phyloP scores from a whole-genome alignment of 1,140 invertebrate species.

The Drosophila eugracilis region DNA sequence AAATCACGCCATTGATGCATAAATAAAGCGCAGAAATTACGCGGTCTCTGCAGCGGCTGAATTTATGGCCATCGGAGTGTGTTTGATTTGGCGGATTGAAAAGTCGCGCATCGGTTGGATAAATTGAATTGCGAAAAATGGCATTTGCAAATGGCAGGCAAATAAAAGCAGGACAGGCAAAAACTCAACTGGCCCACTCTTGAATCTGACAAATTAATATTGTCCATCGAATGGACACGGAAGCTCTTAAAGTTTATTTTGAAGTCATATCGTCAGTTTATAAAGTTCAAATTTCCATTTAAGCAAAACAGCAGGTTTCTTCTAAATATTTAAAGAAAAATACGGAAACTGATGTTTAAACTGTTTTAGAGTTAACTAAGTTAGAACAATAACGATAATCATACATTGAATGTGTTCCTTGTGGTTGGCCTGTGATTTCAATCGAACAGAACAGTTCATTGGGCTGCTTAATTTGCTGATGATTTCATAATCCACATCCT shows the following conservation, averaged over 20 bases:
- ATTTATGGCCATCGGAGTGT: slow-evolving; percentile 64
- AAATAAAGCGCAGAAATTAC: slow-evolving; percentile 78
- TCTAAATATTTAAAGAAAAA: too few species aligned
- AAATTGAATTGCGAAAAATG: slow-evolving; percentile 63
- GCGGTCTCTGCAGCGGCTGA: slow-evolving; percentile 58
- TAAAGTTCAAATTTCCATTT: too few species aligned
- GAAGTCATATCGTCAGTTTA: neutral
- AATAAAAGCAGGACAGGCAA: slow-evolving; percentile 14
- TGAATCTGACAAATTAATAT: slow-evolving; percentile 25
- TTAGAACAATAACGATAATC: slow-evolving; percentile 4
- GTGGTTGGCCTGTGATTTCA: slow-evolving; percentile 11
- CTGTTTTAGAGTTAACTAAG: too few species aligned
- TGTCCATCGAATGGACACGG: neutral
- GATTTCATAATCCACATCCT: slow-evolving; percentile 34
- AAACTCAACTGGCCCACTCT: slow-evolving; percentile 7
- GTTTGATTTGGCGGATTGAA: slow-evolving; percentile 69
- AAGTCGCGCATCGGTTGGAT: slow-evolving; percentile 40
- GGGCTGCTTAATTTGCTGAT: slow-evolving; percentile 51
- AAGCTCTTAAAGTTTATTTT: neutral
- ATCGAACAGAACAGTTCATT: slow-evolving; percentile 14
- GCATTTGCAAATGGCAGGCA: slow-evolving; percentile 38
- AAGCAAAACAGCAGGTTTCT: too few species aligned
- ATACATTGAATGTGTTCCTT: neutral
- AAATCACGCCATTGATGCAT: slow-evolving; percentile 75
- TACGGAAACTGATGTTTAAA: too few species aligned